Conservation (phyloP, 2,797 vertebrate species). For the Gallinago solitaria region DNA sequence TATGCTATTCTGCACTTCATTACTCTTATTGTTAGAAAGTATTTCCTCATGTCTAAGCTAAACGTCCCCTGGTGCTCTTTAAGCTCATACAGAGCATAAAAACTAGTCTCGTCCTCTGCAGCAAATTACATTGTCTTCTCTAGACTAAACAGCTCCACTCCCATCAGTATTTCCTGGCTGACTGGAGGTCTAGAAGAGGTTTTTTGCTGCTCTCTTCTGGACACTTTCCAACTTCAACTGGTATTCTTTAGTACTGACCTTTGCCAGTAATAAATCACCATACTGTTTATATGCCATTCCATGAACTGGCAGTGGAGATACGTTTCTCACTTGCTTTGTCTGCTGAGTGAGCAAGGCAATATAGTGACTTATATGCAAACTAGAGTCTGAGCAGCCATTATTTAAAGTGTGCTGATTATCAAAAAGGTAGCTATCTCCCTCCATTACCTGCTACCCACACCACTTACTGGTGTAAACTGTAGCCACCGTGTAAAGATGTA, state of each 20-base stretch:
- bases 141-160: conserved; percentile 52
- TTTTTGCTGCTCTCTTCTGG: conserved; percentile 15
- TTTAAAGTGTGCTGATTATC: background rate
- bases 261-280: background rate
- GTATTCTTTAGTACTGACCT: background rate
- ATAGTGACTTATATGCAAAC: background rate
- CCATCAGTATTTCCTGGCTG: conserved; percentile 40
- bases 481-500: background rate
- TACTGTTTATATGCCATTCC: background rate
- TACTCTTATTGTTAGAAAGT: background rate
- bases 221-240: background rate
- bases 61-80: background rate
- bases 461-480: background rate
- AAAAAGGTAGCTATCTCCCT: background rate
- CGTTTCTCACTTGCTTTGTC: background rate
- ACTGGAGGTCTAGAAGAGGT: background rate
- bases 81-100: background rate
- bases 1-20: background rate
- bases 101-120: background rate
- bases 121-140: background rate
- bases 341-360: background rate
- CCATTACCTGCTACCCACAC: background rate
- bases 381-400: background rate
- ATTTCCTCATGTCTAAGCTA: background rate
- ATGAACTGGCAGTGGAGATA: background rate